Conservation (phyloP, 2,797 vertebrate species). For the Protonibea diacanthus region DNA sequence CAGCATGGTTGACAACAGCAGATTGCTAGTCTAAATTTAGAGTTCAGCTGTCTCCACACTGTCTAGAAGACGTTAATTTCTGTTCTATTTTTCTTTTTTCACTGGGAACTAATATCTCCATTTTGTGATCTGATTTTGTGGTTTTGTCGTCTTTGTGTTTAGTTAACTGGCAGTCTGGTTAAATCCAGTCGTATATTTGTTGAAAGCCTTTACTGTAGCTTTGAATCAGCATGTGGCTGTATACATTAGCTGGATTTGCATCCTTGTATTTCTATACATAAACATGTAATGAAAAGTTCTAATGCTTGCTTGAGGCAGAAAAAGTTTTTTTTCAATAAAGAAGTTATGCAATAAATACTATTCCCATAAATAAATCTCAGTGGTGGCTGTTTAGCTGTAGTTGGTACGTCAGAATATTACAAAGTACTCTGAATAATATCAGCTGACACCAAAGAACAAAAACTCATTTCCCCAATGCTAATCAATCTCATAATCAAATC, state of each 20-base stretch:
- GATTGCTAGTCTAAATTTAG: conserved; percentile 64
- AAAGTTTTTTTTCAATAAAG: conserved; percentile 32
- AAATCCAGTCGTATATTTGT: background rate
- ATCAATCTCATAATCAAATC: conserved; percentile 54
- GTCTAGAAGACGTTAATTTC: conserved; percentile 39
- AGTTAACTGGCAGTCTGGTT: background rate
- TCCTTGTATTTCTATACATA: conserved; percentile 1
- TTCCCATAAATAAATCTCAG: conserved; percentile 14
- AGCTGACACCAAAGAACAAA: conserved; percentile 42
- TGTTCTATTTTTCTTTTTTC: conserved; percentile 8
- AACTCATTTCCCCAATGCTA: conserved; percentile 35
- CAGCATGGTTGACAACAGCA: conserved; percentile 55
- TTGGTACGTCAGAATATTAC: conserved; percentile 8
- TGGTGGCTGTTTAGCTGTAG: conserved; percentile 9
- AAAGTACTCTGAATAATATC: conserved; percentile 18
- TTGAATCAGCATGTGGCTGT: conserved; percentile 11
- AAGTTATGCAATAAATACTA: conserved; percentile 28
- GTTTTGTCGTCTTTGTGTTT: background rate
- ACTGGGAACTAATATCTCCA: conserved; percentile 25
- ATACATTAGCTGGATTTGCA: background rate
- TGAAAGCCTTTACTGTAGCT: background rate
- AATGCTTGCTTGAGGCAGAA: background rate
- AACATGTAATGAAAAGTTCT: conserved; percentile 11
- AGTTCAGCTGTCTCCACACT: conserved; percentile 45
- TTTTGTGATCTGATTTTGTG: conserved; percentile 14